A percentile compares a stretch with the other conserved stretches of the same genome.
These are phyloP conservation scores for Hydraecia micacea DNA, from an alignment of 2,888 invertebrate genomes.

Conservation along the genomic window DNA sequence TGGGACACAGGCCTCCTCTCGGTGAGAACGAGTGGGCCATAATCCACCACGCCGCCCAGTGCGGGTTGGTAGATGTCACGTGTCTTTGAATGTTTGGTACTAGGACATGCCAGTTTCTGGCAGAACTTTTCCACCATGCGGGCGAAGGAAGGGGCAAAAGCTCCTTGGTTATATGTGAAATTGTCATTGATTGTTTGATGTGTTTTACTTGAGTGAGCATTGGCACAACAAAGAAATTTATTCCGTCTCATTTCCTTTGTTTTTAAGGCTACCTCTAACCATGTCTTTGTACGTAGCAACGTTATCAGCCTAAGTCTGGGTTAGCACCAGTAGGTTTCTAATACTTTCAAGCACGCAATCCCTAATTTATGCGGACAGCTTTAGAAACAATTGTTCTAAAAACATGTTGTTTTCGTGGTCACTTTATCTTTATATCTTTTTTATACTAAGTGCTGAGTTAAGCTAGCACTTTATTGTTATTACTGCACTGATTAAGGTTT, in stretches of 20 bases:
- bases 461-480: constrained; percentile 15
- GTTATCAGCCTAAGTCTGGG: constrained; percentile 58
- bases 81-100: no score
- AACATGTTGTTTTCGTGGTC: constrained; percentile 58
- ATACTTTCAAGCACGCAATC: constrained; percentile 61
- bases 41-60: no score
- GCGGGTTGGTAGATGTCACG: no score
- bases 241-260: constrained; percentile 31
- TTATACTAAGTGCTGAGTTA: constrained; percentile 34
- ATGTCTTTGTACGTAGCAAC: constrained; percentile 59
- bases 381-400: constrained; percentile 57
- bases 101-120: no score
- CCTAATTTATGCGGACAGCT: constrained; percentile 60
- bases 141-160: neutral
- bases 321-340: constrained; percentile 59
- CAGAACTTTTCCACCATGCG: neutral
- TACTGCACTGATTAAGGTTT: constrained; percentile 22
- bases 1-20: no score
- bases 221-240: constrained; percentile 17
- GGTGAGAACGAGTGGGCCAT: no score
- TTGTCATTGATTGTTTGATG: neutral
- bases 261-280: constrained; percentile 48
- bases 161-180: no score
- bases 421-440: constrained; percentile 49
- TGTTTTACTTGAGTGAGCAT: neutral